Evolutionary conservation across 2,797 vertebrate genomes (phyloP).

Genomic region (Tokudaia tokunoshimensis): DNA sequence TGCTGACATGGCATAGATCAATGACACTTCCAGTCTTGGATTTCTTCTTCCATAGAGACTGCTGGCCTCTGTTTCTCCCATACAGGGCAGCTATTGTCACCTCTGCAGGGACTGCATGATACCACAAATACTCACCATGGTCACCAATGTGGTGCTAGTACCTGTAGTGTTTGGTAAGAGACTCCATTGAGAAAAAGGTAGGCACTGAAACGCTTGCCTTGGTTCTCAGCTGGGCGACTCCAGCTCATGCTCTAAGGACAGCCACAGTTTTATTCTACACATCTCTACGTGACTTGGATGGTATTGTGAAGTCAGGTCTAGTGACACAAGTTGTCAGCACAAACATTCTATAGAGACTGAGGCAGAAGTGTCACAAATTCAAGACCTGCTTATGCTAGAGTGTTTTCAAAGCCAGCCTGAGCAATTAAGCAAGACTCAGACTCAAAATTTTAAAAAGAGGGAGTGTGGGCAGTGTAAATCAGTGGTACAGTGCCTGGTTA

Average conservation of each 20-base stretch:
- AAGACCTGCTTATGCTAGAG: background rate
- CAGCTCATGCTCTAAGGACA: background rate
- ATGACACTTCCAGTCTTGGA: background rate
- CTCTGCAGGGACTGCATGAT: background rate
- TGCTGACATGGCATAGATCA: background rate
- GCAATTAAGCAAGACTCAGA: background rate
- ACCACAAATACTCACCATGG: background rate
- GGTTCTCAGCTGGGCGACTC: background rate
- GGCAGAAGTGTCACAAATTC: background rate
- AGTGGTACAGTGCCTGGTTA: background rate
- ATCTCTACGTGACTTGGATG: background rate
- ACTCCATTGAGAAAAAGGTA: constrained; percentile 4
- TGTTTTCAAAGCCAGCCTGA: background rate
- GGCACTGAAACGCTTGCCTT: background rate
- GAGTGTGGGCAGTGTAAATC: background rate
- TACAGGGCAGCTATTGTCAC: background rate
- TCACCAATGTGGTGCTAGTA: background rate
- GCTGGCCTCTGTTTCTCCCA: background rate
- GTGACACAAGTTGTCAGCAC: background rate
- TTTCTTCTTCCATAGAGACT: background rate
- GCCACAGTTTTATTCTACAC: background rate
- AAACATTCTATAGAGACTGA: background rate
- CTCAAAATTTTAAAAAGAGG: background rate
- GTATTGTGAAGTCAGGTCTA: background rate
- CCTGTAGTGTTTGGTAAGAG: background rate